Evolutionary conservation across 2,888 invertebrate species (phyloP).

Genomic region (Drymonia ruficornis): DNA sequence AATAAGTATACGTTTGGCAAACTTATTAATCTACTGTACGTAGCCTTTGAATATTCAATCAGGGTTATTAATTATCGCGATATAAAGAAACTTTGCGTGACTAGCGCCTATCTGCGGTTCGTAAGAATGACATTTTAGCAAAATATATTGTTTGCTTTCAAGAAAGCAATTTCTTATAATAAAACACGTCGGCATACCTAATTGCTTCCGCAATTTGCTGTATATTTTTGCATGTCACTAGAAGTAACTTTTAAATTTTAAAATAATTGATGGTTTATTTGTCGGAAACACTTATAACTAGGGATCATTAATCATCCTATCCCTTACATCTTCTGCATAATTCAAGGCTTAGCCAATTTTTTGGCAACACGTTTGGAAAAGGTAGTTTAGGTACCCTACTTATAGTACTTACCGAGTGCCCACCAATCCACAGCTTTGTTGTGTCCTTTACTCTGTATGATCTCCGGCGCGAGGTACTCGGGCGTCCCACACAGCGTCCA

Average conservation of each 20-base stretch:
- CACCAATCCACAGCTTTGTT: conserved; percentile 99
- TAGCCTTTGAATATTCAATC: too few species aligned
- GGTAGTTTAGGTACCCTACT: too few species aligned
- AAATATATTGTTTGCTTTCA: conserved; percentile 34
- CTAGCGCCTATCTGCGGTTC: conserved; percentile 26
- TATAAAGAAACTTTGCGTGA: conserved; percentile 32
- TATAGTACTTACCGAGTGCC: conserved; percentile 91
- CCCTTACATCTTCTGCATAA: too few species aligned
- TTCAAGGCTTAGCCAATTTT: too few species aligned
- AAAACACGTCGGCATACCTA: conserved; percentile 19
- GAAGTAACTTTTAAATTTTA: not conserved
- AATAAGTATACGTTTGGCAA: too few species aligned
- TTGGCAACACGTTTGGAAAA: too few species aligned
- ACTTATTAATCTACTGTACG: too few species aligned
- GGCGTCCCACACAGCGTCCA: conserved; percentile 99
- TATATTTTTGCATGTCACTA: not conserved
- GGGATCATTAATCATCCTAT: too few species aligned
- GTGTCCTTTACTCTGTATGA: conserved; percentile 98
- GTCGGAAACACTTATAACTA: not conserved
- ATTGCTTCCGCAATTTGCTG: conserved; percentile 10
- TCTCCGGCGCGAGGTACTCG: conserved; percentile 98
- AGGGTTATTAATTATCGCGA: not conserved
- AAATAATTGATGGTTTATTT: not conserved
- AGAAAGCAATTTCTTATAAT: conserved; percentile 21
- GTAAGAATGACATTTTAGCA: conserved; percentile 32